These are phyloP conservation scores for Gonatopus flavifemur DNA, from an alignment of 1,140 invertebrate species.

Conservation along the genomic window DNA sequence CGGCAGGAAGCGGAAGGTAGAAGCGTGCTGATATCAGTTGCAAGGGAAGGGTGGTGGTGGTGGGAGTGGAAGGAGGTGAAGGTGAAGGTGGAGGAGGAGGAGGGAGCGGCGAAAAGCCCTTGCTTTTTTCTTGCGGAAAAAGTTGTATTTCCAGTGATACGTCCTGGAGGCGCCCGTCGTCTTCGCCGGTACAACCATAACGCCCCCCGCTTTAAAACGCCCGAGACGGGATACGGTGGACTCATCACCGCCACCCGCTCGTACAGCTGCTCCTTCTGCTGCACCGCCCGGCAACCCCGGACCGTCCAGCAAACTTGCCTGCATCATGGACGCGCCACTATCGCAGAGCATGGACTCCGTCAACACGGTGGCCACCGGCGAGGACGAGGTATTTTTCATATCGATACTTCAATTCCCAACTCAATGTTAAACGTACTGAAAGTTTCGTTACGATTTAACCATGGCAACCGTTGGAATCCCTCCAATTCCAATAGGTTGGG, in stretches of 20 bases:
- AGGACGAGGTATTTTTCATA: conserved; percentile 81
- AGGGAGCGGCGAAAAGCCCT: conserved; percentile 32
- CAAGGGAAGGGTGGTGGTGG: conserved; percentile 4
- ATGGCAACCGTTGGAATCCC: no score
- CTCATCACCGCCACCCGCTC: conserved; percentile 55
- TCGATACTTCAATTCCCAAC: no score
- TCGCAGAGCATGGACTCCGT: conserved; percentile 91
- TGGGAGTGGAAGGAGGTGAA: conserved; percentile 20
- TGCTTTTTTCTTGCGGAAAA: conserved; percentile 29
- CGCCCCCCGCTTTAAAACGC: conserved; percentile 61
- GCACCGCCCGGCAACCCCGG: conserved; percentile 49
- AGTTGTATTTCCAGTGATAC: conserved; percentile 48
- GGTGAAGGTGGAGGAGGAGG: conserved; percentile 23
- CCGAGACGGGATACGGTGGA: conserved; percentile 61
- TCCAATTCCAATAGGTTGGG: no score
- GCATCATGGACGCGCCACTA: conserved; percentile 65
- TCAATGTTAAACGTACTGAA: no score
- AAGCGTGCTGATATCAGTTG: conserved; percentile 14
- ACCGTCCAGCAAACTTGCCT: conserved; percentile 49
- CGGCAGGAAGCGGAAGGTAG: conserved; percentile 30
- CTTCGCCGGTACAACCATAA: conserved; percentile 58
- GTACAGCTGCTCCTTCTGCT: conserved; percentile 46
- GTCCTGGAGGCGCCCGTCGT: conserved; percentile 58
- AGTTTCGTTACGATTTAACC: no score
- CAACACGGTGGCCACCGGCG: conserved; percentile 81